These are phyloP conservation scores for Lycodopsis pacificus DNA, from an alignment of 2,797 vertebrate genomes.

Conservation along the genomic window DNA sequence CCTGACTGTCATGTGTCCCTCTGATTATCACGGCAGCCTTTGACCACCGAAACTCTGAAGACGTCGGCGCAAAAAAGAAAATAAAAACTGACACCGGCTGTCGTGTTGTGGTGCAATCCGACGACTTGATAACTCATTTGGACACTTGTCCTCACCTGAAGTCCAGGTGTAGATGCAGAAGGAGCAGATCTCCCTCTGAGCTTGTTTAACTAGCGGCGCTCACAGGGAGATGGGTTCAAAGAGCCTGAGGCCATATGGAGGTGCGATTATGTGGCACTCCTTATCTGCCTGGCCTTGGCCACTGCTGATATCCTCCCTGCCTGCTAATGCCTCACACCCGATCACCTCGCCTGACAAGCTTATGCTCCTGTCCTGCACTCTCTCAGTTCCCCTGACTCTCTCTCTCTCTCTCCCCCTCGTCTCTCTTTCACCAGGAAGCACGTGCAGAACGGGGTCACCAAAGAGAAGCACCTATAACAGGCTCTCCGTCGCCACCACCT, in stretches of 20 bases:
- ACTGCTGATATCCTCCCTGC: constrained; percentile 56
- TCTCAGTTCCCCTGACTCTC: constrained; percentile 19
- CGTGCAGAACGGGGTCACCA: constrained; percentile 89
- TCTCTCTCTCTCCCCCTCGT: background rate
- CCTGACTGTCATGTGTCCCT: constrained; percentile 17
- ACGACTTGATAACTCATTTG: background rate
- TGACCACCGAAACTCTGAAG: constrained; percentile 44
- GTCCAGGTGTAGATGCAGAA: constrained; percentile 6
- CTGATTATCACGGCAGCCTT: constrained; percentile 48
- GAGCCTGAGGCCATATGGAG: constrained; percentile 45
- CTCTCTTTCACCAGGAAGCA: constrained; percentile 78
- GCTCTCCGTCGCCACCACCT: constrained; percentile 74
- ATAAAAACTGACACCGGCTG: background rate
- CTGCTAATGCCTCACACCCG: constrained; percentile 57
- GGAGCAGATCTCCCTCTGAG: constrained; percentile 14
- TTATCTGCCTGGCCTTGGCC: constrained; percentile 79
- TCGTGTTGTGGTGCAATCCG: background rate
- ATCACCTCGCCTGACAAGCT: constrained; percentile 42
- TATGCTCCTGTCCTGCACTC: background rate
- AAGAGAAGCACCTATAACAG: constrained; percentile 90
- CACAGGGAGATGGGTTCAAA: constrained; percentile 58
- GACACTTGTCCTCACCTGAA: background rate
- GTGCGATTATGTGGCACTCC: constrained; percentile 59
- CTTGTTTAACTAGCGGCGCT: constrained; percentile 35
- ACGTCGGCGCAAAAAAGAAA: background rate